Conservation (phyloP, 2,113 vertebrate genomes). For the Varanus salvator region DNA sequence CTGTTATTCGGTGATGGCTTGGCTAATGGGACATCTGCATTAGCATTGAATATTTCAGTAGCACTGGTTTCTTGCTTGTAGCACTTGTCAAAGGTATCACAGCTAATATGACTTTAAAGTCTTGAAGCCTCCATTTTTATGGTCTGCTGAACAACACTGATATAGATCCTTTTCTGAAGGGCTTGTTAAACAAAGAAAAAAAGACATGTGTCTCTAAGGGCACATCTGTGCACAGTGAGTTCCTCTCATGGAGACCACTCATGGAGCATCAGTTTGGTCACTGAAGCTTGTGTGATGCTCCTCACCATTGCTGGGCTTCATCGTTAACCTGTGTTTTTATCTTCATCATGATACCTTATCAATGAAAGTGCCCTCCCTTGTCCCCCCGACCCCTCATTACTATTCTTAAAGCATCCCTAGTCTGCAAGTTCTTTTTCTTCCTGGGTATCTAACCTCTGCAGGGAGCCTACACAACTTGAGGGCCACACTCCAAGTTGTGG, state of each 20-base stretch:
- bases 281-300: neutral
- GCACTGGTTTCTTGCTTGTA: constrained; percentile 31
- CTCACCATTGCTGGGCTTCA: neutral
- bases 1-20: constrained; percentile 46
- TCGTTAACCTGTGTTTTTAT: neutral
- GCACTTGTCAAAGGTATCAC: constrained; percentile 39
- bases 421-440: neutral
- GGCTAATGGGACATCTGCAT: neutral
- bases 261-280: neutral
- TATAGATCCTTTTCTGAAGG: neutral
- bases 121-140: constrained; percentile 37
- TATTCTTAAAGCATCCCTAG: neutral
- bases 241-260: neutral
- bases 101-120: neutral
- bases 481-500: too few species aligned
- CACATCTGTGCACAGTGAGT: too few species aligned
- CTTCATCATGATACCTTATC: neutral
- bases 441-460: too few species aligned
- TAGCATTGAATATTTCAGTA: constrained; percentile 59
- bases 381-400: neutral
- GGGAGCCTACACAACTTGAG: too few species aligned
- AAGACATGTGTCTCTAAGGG: neutral
- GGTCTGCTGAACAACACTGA: neutral
- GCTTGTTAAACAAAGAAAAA: neutral
- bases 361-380: too few species aligned